Conservation (phyloP, 2,888 invertebrate genomes). For the Drosophila heteroneura region DNA sequence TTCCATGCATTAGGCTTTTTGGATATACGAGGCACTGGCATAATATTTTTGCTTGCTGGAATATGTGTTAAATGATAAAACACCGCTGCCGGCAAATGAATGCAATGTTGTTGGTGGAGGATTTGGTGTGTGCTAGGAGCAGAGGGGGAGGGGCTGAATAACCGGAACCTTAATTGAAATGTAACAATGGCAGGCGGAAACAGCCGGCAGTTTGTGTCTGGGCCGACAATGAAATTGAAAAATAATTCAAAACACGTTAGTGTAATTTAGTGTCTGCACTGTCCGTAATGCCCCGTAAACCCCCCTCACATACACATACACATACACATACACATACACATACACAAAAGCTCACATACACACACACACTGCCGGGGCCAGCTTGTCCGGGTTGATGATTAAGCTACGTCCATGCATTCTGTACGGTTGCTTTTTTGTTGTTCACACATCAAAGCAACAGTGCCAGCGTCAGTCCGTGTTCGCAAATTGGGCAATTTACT, state of each 20-base stretch:
- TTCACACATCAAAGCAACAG: constrained; percentile 74
- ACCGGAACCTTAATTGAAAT: constrained; percentile 75
- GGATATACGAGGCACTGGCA: constrained; percentile 46
- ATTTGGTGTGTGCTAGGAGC: neutral
- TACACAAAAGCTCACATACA: constrained; percentile 24
- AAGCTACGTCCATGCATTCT: constrained; percentile 44
- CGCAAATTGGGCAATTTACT: constrained; percentile 75
- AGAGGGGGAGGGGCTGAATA: neutral
- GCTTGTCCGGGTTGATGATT: constrained; percentile 17
- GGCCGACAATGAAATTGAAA: constrained; percentile 81
- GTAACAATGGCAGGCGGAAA: constrained; percentile 77
- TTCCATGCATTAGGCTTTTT: constrained; percentile 38
- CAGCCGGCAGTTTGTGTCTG: constrained; percentile 63
- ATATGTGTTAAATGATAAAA: constrained; percentile 76
- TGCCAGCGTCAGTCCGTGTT: constrained; percentile 54
- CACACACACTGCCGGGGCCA: constrained; percentile 18
- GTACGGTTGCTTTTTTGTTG: constrained; percentile 52
- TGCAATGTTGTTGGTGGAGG: neutral
- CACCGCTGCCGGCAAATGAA: constrained; percentile 61
- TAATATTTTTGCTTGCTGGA: constrained; percentile 65
- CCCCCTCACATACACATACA: neutral
- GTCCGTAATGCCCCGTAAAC: constrained; percentile 33
- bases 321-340: neutral
- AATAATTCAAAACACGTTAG: constrained; percentile 84
- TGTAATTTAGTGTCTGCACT: constrained; percentile 81